Evolutionary conservation across 2,888 invertebrate genomes (phyloP).

Genomic region (Lordiphosa fenestrarum): DNA sequence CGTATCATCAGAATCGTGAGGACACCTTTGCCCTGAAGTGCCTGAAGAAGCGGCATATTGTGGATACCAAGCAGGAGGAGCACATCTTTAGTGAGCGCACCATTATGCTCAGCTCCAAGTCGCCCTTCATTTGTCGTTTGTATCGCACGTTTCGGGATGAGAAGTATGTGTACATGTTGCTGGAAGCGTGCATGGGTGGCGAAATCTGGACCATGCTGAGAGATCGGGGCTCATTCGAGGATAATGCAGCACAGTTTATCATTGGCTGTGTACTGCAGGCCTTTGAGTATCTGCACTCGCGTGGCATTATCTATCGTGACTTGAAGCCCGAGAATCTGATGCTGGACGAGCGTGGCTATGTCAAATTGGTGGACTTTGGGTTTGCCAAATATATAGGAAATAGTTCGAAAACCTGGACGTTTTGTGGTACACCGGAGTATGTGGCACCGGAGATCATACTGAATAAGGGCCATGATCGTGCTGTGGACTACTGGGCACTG

Average conservation of each 20-base stretch:
- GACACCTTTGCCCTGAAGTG: slow-evolving; percentile 91
- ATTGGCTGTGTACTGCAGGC: slow-evolving; percentile 96
- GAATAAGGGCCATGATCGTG: slow-evolving; percentile 87
- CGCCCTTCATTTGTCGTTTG: slow-evolving; percentile 83
- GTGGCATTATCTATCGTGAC: slow-evolving; percentile 92
- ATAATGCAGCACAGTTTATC: slow-evolving; percentile 91
- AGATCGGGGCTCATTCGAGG: slow-evolving; percentile 91
- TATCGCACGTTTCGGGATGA: slow-evolving; percentile 94
- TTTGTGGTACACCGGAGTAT: slow-evolving; percentile 97
- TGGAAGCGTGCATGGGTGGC: slow-evolving; percentile 96
- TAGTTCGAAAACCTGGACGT: slow-evolving; percentile 95
- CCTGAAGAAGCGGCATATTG: slow-evolving; percentile 93
- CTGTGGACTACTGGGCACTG: slow-evolving; percentile 97
- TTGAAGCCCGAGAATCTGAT: slow-evolving; percentile 97
- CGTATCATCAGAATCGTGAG: slow-evolving; percentile 81
- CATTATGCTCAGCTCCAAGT: slow-evolving; percentile 87
- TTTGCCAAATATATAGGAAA: slow-evolving; percentile 92
- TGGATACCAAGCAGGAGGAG: slow-evolving; percentile 93
- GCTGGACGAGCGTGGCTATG: slow-evolving; percentile 90
- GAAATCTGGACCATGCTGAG: slow-evolving; percentile 96
- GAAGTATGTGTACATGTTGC: slow-evolving; percentile 95
- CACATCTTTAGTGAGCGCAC: slow-evolving; percentile 93
- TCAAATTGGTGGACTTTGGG: slow-evolving; percentile 96
- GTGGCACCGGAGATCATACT: slow-evolving; percentile 95
- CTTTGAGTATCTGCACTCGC: slow-evolving; percentile 92